Percentiles rank a stretch among this genome's conserved stretches.
Conservation (phyloP, 1,140 invertebrate genomes). For the Bombus confusus region DNA sequence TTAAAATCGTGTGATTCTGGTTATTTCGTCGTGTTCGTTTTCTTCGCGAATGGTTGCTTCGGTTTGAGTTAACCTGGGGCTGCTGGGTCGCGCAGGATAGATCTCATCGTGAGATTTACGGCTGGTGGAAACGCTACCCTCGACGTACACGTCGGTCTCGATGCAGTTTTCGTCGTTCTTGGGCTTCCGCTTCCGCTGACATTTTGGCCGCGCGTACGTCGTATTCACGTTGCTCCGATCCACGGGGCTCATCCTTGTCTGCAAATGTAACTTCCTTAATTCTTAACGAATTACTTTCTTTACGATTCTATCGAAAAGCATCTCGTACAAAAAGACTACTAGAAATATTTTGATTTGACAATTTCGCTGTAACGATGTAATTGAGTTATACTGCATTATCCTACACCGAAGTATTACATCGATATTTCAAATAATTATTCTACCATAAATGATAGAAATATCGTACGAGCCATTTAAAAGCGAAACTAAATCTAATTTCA, state of each 20-base stretch:
- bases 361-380: too few species aligned
- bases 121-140: slow-evolving; percentile 59
- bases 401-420: too few species aligned
- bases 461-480: too few species aligned
- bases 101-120: slow-evolving; percentile 70
- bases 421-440: too few species aligned
- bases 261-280: slow-evolving; percentile 38
- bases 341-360: too few species aligned
- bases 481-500: too few species aligned
- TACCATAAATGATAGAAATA: too few species aligned
- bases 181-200: slow-evolving; percentile 57
- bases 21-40: slow-evolving; percentile 70
- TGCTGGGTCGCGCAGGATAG: slow-evolving; percentile 73
- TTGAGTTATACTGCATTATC: too few species aligned
- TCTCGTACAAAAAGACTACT: too few species aligned
- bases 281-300: not conserved
- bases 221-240: slow-evolving; percentile 52
- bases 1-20: slow-evolving; percentile 76
- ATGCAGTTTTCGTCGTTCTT: slow-evolving; percentile 68
- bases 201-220: slow-evolving; percentile 62
- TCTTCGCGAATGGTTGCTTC: slow-evolving; percentile 76
- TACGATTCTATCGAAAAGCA: too few species aligned
- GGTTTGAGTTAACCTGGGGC: slow-evolving; percentile 70
- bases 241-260: slow-evolving; percentile 63
- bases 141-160: slow-evolving; percentile 75